Conservation (phyloP, 2,888 invertebrate species). For the Plebejus anna region DNA sequence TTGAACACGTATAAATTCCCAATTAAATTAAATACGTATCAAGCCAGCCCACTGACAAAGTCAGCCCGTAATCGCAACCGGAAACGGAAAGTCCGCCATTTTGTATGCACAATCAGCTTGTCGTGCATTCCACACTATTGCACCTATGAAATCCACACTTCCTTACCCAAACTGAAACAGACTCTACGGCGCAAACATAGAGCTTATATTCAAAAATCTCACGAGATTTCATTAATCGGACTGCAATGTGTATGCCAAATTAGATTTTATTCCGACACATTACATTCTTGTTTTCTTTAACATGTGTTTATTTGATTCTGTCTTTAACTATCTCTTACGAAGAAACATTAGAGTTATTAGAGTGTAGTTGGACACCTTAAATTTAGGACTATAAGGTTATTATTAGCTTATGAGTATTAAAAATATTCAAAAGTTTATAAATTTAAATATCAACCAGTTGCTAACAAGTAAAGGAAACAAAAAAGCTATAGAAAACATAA, state of each 20-base stretch:
- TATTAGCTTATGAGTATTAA: not conserved
- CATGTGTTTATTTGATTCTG: slow-evolving; percentile 4
- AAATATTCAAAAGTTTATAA: too few relatives aligned
- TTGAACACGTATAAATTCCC: slow-evolving; percentile 23
- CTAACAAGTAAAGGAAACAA: too few relatives aligned
- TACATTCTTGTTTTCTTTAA: slow-evolving; percentile 25
- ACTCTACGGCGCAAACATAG: slow-evolving; percentile 31
- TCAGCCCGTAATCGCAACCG: slow-evolving; percentile 65
- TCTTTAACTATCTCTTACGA: slow-evolving; percentile 16
- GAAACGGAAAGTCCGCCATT: slow-evolving; percentile 75
- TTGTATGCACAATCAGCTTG: slow-evolving; percentile 72
- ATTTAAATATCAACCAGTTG: too few relatives aligned
- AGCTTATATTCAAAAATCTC: slow-evolving; percentile 33
- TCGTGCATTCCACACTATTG: slow-evolving; percentile 72
- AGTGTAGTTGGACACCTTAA: not conserved
- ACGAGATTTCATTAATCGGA: slow-evolving; percentile 10
- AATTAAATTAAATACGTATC: slow-evolving; percentile 29
- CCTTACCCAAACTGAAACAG: slow-evolving; percentile 36
- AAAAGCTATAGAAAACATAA: too few relatives aligned
- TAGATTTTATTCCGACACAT: slow-evolving; percentile 24
- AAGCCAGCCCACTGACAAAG: slow-evolving; percentile 36
- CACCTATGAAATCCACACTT: slow-evolving; percentile 55
- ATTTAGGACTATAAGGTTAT: not conserved
- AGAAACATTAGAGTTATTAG: not conserved
- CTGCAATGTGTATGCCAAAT: slow-evolving; percentile 14